Evolutionary conservation across 1,140 invertebrate genomes (phyloP), one percentile per base, ranked within the genome.

Genomic region (Drosophila miranda): DNA sequence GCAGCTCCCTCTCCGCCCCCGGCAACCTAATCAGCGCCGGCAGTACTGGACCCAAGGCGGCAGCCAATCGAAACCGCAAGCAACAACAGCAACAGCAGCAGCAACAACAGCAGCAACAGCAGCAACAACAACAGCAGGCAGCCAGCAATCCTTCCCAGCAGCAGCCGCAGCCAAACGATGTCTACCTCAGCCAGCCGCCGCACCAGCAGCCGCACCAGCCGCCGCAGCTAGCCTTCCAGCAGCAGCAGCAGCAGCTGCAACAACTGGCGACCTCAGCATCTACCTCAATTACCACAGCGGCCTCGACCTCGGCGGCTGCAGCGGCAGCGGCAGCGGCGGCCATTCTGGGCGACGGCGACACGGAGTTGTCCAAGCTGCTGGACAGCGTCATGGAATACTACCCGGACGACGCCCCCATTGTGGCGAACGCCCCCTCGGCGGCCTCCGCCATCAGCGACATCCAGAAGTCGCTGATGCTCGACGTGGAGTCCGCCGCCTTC

Each of bases 361-460:
- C 94, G 13, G 92, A 95, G 64, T 91, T 97, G 34, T 96, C 96
- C 4, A 95, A 95, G 74, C 94, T 98, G 75, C 88, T 98, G 67
- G 96, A 97, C 92, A 94, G 96, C 91, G 94, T 97, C 44, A 96
- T 97, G 76, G 95, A 97, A 51, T 94, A 96, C 69, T 94, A 94
- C 61, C 93, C 94, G 53, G 95, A 95, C 62, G 89, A 90, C 41
- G 68, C 84, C 45, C 82, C 84, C 26, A 92, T 92, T 73, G 90
- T 91, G 69, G 91, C 91, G 28, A 88, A 90, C 68, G 92, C 84
- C 13, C 84, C 83, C 19, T 86, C 89, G n/a, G 81, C 69, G 45
- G 79, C 89, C 26, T 94, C 95, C 91, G 97, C 96, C 14, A 98
- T 98, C 54, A 96, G 95, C 84, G 96, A 94, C 8, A 99, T 99